These are phyloP conservation scores for Azemiops feae DNA, from an alignment of 2,113 vertebrate genomes.

Conservation along the genomic window DNA sequence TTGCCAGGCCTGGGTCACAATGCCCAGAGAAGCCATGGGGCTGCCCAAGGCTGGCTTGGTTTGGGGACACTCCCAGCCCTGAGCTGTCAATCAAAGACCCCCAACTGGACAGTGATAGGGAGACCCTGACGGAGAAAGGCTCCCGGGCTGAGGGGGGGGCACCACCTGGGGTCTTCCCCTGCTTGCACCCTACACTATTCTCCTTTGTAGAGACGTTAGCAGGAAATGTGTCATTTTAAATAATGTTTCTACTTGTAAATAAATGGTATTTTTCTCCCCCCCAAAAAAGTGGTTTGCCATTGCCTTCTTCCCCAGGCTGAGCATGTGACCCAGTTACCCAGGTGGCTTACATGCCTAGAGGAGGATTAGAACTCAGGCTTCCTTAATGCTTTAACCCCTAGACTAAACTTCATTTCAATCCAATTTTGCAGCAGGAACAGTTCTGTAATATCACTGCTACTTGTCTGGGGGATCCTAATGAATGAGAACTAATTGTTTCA, in stretches of 20 bases:
- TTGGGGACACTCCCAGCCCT: fast-evolving
- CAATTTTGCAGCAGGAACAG: neutral
- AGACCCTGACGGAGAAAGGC: neutral
- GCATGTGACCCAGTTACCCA: neutral
- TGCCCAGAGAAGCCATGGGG: neutral
- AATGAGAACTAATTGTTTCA: neutral
- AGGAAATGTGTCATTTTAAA: slow-evolving; percentile 42
- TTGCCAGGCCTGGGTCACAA: neutral
- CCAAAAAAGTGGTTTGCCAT: neutral
- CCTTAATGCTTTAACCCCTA: neutral
- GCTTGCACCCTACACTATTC: neutral
- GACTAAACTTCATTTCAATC: neutral
- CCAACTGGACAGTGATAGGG: neutral
- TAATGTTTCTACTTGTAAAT: slow-evolving; percentile 63
- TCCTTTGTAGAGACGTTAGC: slow-evolving; percentile 11
- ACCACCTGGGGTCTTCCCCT: neutral
- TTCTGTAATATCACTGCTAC: neutral
- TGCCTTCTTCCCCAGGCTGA: neutral
- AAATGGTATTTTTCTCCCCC: slow-evolving; percentile 62
- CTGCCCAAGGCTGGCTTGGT: neutral
- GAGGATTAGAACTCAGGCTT: neutral
- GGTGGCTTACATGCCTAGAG: neutral
- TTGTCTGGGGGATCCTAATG: neutral
- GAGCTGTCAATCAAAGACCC: neutral
- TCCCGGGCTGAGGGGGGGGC: neutral